A percentile compares a stretch with the other conserved stretches of the same genome.
phyloP scores from a whole-genome alignment of 2,797 vertebrate species.

The Poeciliopsis gracilis region DNA sequence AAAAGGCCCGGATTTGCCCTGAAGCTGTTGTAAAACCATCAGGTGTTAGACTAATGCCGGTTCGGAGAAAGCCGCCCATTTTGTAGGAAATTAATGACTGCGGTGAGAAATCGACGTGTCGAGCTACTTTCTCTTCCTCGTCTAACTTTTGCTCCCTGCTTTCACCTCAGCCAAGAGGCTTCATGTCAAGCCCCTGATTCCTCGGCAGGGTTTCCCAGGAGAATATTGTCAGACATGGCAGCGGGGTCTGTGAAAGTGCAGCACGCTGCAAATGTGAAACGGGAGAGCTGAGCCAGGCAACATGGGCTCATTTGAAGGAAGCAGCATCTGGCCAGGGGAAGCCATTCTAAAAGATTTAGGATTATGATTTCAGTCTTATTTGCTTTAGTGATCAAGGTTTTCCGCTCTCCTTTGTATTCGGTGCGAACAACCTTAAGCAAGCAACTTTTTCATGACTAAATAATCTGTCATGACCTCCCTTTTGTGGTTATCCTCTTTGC shows the following conservation, averaged over 20 bases:
- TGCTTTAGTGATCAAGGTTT: not conserved
- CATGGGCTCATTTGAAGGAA: conserved; percentile 21
- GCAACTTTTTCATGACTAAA: conserved; percentile 3
- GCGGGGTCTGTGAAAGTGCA: conserved; percentile 23
- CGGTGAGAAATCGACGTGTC: not conserved
- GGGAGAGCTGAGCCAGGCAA: conserved; percentile 35
- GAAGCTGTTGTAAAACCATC: not conserved
- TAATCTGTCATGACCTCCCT: conserved; percentile 5
- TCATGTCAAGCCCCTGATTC: conserved; percentile 41
- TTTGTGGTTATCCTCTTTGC: conserved; percentile 18
- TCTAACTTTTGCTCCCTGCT: conserved; percentile 18
- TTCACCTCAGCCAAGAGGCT: conserved; percentile 29
- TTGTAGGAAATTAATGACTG: not conserved
- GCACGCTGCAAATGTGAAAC: conserved; percentile 23
- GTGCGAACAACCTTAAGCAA: not conserved
- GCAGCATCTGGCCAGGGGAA: conserved; percentile 2
- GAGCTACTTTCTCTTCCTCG: conserved; percentile 6
- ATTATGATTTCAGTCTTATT: conserved; percentile 8
- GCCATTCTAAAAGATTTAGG: conserved; percentile 15
- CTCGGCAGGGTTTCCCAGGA: conserved; percentile 30
- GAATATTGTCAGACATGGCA: conserved; percentile 36
- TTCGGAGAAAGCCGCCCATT: not conserved
- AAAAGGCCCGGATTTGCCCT: not conserved
- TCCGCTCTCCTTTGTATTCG: not conserved
- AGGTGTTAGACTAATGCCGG: not conserved